phyloP scores from a whole-genome alignment of 2,888 invertebrate genomes.

The Aethes cnicana region DNA sequence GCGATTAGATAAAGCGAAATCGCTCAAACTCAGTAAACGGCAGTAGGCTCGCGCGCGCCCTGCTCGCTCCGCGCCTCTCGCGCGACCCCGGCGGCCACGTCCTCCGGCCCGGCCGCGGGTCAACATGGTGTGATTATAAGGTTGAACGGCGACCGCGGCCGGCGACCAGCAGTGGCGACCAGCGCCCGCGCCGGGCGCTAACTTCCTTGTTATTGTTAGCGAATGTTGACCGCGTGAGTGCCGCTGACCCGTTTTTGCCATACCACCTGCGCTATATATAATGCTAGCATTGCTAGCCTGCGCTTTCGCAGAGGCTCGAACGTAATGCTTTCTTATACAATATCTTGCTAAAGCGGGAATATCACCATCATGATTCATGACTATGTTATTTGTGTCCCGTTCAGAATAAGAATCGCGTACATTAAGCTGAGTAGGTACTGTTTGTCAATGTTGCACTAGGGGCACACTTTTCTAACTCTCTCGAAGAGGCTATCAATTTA shows the following conservation, averaged over 20 bases:
- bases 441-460: too few relatives aligned
- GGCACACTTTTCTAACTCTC: too few relatives aligned
- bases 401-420: too few relatives aligned
- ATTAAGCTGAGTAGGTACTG: too few relatives aligned
- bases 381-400: too few relatives aligned
- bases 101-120: neutral
- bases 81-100: constrained; percentile 12
- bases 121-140: constrained; percentile 9
- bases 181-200: constrained; percentile 26
- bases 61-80: constrained; percentile 41
- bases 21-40: constrained; percentile 48
- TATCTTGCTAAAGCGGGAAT: neutral
- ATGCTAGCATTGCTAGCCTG: constrained; percentile 2
- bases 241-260: constrained; percentile 32
- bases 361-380: too few relatives aligned
- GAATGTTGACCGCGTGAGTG: constrained; percentile 56
- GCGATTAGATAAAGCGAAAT: constrained; percentile 72
- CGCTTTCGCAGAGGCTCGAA: constrained; percentile 1
- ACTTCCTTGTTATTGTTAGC: constrained; percentile 56
- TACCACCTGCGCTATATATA: constrained; percentile 10
- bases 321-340: constrained; percentile 12
- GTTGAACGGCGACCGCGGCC: constrained; percentile 18
- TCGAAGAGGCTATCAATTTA: too few relatives aligned
- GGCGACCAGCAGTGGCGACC: constrained; percentile 24
- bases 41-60: constrained; percentile 57